phyloP scores from a whole-genome alignment of 2,797 vertebrate species.

The Spea hammondii region DNA sequence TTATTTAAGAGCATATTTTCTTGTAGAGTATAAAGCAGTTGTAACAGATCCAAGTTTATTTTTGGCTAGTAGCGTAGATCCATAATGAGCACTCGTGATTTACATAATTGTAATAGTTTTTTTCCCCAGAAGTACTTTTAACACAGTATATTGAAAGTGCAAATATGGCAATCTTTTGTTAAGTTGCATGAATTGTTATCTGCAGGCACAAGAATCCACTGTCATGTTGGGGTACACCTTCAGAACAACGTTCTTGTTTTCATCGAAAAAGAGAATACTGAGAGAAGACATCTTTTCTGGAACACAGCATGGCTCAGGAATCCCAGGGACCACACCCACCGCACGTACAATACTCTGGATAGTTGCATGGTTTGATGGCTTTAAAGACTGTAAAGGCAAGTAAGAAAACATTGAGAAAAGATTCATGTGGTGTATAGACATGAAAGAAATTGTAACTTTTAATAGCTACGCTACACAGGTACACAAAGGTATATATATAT shows the following conservation, averaged over 20 bases:
- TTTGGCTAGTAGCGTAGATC: constrained; percentile 16
- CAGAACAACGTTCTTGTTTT: constrained; percentile 93
- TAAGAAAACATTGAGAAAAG: background rate
- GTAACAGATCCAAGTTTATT: constrained; percentile 7
- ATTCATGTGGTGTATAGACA: background rate
- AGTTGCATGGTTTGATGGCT: constrained; percentile 95
- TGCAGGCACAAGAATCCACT: constrained; percentile 91
- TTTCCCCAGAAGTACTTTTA: constrained; percentile 30
- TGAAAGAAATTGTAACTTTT: background rate
- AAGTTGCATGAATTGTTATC: constrained; percentile 71
- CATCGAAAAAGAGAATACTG: constrained; percentile 93
- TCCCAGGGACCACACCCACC: constrained; percentile 85
- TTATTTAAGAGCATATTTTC: constrained; percentile 22
- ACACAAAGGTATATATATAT: too few species aligned
- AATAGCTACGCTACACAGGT: too few species aligned
- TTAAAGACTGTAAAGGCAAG: constrained; percentile 76
- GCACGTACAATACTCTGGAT: constrained; percentile 97
- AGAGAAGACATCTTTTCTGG: constrained; percentile 96
- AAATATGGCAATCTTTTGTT: constrained; percentile 57
- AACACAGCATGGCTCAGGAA: constrained; percentile 94
- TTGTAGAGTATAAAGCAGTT: constrained; percentile 11
- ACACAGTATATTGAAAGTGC: constrained; percentile 67
- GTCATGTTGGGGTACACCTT: constrained; percentile 98
- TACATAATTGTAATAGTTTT: constrained; percentile 6
- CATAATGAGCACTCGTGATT: constrained; percentile 28